Base-by-base conservation (phyloP, 1,140 invertebrate genomes). In the Macrobrachium rosenbergii region DNA sequence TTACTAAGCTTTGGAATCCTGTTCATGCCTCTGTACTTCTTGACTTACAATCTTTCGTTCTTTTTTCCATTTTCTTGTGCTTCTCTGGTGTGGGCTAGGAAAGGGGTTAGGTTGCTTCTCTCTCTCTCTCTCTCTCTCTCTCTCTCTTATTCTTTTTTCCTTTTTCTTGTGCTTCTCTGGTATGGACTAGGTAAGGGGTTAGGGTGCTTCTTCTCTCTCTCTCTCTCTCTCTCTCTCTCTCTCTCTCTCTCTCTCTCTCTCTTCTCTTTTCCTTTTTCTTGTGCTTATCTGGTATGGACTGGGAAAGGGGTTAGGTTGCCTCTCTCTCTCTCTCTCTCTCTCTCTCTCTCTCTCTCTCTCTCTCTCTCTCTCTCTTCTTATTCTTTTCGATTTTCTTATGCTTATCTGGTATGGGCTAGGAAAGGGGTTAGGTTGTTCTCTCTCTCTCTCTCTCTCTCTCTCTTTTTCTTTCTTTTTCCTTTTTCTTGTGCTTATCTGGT, bases 321-420 rank as follows among this genome's bases (percentile, higher is more conserved):
- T n/a, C n/a, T n/a, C n/a, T n/a, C n/a, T 58, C 76, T 62, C 58
- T 60, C n/a, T 60, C 21, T 80, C 78, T 62, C 78, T 62, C 58
- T 62, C 58, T 62, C n/a, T 62, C 58, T 80, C 78, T 16, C 19
- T 12, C n/a, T 12, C 37, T 14, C 58, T 63, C n/a, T 80, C 19
- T 28, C 78, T 80, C 78, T 62, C 78, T 28, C 58, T 80, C 58
- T 63, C 78, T 63, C 78, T 80, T n/a, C n/a, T n/a, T n/a, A n/a
- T n/a, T n/a, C n/a, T 52, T 58, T 58, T 59, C 37, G 3, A 14
- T 7, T 10, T 78, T 5, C 59, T 16, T 17, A 8, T 78, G 45
- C 21, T 52, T 59, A 2, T 77, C 21, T 72, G 67, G 12, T 21
- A 37, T 11, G 67, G 12, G 10, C 19, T 28, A 14, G 37, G 37